Base-by-base conservation (phyloP, 2,888 invertebrate genomes). In the Rotaria magnacalcarata region DNA sequence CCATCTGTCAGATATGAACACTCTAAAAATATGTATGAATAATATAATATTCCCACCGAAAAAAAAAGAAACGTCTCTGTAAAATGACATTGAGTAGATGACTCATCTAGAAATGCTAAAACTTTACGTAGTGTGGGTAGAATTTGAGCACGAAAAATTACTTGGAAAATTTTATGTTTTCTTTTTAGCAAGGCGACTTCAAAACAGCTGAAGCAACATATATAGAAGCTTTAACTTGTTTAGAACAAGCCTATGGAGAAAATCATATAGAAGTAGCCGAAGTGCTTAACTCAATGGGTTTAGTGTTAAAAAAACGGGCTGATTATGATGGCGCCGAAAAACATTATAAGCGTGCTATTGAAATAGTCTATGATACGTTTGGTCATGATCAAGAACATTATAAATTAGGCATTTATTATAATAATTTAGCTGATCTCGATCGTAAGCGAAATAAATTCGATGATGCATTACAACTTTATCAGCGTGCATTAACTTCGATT, bases 271-370 rank as follows among this genome's bases (percentile, higher is more conserved):
- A 80, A 80, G 80, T 80, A 10, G 80, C 80, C 47, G 80, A 80
- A 80, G 80, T 80, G 14, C 47, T 80, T 11, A 80, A 80, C n/a
- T 80, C 80, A 2, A 80, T 80, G 80, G 80, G 80, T 80, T 80
- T 80, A 47, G n/a, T 80, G 10, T 47, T 80, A 47, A 80, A 80
- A n/a, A 80, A 80, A 47, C 43, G 80, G 11, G 80, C 80, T n/a
- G 80, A 80, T n/a, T 80, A 80, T n/a, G 80, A 43, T 80, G 80
- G 47, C 3, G 80, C 80, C 3, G 80, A 80, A 47, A n/a, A 80
- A 47, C n/a, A 41, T 24, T 80, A 80, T 16, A 47, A 80, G n/a
- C 80, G 80, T 80, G 80, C 80, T 5, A 80, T 80, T 80, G 2
- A 43, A 80, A 80, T 80, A 24, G 47, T 80, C 4, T 47, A 80